phyloP scores from a whole-genome alignment of 1,140 invertebrate species.

The Anastatus disparis region DNA sequence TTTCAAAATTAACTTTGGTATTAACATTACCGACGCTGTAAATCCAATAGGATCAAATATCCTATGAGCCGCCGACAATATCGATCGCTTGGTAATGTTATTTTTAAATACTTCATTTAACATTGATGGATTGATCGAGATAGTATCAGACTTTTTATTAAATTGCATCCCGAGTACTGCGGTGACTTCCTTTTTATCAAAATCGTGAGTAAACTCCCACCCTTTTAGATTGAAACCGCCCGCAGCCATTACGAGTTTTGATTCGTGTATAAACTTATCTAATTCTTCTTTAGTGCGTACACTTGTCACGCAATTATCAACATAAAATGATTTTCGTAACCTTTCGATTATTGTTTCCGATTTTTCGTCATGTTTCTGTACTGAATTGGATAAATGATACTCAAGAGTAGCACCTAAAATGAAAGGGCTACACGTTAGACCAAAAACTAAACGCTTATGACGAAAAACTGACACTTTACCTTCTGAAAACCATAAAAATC shows the following conservation, averaged over 20 bases:
- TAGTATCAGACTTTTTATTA: too few species aligned
- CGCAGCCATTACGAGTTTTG: slow-evolving; percentile 24
- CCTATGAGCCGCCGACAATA: neutral
- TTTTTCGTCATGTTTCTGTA: neutral
- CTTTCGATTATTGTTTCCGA: slow-evolving; percentile 38
- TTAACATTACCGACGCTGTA: slow-evolving; percentile 41
- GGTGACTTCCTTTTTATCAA: slow-evolving; percentile 43
- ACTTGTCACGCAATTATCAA: neutral
- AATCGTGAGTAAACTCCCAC: too few species aligned
- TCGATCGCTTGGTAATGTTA: too few species aligned
- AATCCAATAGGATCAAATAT: slow-evolving; percentile 47
- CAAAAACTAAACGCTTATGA: too few species aligned
- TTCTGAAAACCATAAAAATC: too few species aligned
- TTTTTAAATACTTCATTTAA: too few species aligned
- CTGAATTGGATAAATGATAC: neutral
- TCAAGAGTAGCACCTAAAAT: too few species aligned
- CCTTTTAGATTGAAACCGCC: slow-evolving; percentile 41
- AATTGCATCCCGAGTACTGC: too few species aligned
- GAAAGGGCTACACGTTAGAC: too few species aligned
- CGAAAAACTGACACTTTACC: too few species aligned
- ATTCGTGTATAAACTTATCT: slow-evolving; percentile 9
- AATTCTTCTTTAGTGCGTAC: slow-evolving; percentile 27
- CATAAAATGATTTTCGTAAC: neutral
- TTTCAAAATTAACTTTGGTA: slow-evolving; percentile 46
- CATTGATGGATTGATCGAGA: too few species aligned